Percentiles rank a stretch among this genome's conserved stretches.
Conservation (phyloP, 2,113 vertebrate species). For the Anguilla rostrata region DNA sequence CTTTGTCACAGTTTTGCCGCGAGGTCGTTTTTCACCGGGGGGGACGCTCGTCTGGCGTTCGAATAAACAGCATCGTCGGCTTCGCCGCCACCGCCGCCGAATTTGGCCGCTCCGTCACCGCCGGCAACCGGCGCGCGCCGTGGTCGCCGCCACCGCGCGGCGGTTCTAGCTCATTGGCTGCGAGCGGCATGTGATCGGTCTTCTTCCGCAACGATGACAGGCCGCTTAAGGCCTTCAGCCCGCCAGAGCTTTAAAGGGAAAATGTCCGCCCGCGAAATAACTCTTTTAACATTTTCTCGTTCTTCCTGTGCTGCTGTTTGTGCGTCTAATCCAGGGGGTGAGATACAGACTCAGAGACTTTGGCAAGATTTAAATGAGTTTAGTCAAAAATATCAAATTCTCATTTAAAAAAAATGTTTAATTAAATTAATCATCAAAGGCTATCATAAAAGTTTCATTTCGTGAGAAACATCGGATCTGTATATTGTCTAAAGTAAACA, state of each 20-base stretch:
- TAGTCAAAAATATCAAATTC: too few species aligned
- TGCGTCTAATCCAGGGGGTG: too few species aligned
- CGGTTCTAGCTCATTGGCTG: conserved; percentile 42
- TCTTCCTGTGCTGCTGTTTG: too few species aligned
- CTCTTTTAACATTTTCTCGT: neutral
- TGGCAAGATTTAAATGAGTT: too few species aligned
- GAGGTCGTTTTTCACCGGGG: conserved; percentile 65
- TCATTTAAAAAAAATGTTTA: too few species aligned
- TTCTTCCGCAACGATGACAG: neutral
- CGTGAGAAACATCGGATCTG: too few species aligned
- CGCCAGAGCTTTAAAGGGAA: neutral
- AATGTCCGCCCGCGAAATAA: neutral
- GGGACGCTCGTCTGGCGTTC: conserved; percentile 76
- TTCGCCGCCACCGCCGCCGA: conserved; percentile 52
- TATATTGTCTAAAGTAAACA: too few species aligned
- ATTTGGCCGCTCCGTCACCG: conserved; percentile 68
- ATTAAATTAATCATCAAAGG: too few species aligned
- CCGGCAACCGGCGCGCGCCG: conserved; percentile 70
- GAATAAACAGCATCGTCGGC: conserved; percentile 70
- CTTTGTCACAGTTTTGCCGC: conserved; percentile 67
- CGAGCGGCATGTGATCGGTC: conserved; percentile 5
- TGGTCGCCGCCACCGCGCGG: conserved; percentile 66
- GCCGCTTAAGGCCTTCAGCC: neutral
- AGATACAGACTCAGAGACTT: too few species aligned
- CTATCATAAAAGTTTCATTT: too few species aligned